A percentile compares a stretch with the other conserved stretches of the same genome.
These are phyloP conservation scores for Vultur gryphus DNA, from an alignment of 2,797 vertebrate species.

Conservation along the genomic window DNA sequence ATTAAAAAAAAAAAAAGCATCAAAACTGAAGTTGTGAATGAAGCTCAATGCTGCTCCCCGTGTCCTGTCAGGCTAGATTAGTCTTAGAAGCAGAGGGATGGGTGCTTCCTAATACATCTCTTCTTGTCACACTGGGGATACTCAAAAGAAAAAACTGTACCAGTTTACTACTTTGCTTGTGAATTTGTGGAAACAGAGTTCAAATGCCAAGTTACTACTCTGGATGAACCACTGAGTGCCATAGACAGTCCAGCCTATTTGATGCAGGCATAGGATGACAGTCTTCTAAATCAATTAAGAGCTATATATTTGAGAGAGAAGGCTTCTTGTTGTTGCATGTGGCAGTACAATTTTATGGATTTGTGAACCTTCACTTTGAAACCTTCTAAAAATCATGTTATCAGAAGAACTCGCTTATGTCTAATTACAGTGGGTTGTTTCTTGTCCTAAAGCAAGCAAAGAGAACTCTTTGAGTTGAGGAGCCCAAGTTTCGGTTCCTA, in stretches of 20 bases:
- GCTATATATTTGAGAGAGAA: not conserved
- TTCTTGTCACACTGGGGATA: not conserved
- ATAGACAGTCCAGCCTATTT: not conserved
- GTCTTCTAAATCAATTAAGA: not conserved
- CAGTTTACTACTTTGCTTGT: not conserved
- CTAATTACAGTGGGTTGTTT: not conserved
- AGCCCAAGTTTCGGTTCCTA: not conserved
- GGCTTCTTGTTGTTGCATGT: accelerated
- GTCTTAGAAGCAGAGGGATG: not conserved
- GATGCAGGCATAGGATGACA: not conserved
- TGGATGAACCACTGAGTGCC: not conserved
- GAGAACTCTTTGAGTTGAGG: not conserved
- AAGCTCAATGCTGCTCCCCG: not conserved
- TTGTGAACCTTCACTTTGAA: not conserved
- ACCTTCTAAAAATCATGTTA: not conserved
- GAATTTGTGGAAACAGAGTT: not conserved
- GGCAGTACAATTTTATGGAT: not conserved
- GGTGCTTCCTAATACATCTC: not conserved
- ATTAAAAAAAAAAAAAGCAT: not conserved
- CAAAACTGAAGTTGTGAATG: not conserved
- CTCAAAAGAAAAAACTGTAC: not conserved
- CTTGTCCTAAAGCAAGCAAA: not conserved
- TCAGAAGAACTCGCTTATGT: not conserved
- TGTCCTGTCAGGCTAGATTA: not conserved
- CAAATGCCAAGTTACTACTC: not conserved